These are phyloP conservation scores for Odontocerum albicorne DNA, from an alignment of 2,888 invertebrate genomes.

Conservation along the genomic window DNA sequence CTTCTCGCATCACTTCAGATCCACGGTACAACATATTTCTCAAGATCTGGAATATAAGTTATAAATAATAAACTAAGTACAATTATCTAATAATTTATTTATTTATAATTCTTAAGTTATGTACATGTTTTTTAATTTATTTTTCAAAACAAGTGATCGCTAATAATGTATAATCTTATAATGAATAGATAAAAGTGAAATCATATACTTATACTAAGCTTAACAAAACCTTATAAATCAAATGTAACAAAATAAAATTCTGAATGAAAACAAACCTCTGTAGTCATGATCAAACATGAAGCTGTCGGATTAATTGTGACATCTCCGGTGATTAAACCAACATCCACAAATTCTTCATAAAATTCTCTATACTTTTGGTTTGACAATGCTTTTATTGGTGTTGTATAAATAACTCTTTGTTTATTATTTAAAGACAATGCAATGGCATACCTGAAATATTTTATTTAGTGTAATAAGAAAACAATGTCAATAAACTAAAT, in stretches of 20 bases:
- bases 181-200: too few species aligned
- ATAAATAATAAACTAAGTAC: conserved; percentile 8
- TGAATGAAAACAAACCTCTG: conserved; percentile 80
- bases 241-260: too few species aligned
- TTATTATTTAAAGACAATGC: conserved; percentile 91
- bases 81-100: too few species aligned
- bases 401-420: conserved; percentile 98
- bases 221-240: too few species aligned
- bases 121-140: too few species aligned
- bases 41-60: conserved; percentile 70
- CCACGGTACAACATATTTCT: conserved; percentile 98
- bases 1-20: conserved; percentile 98
- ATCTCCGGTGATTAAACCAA: conserved; percentile 97
- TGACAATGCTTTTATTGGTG: conserved; percentile 98
- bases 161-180: too few species aligned
- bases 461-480: neutral
- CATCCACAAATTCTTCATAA: conserved; percentile 95
- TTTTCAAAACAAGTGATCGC: too few species aligned
- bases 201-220: too few species aligned
- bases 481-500: neutral
- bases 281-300: conserved; percentile 98
- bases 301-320: conserved; percentile 99
- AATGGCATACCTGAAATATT: conserved; percentile 83
- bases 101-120: too few species aligned
- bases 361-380: conserved; percentile 99